Percentiles rank a stretch among this genome's conserved stretches.
Conservation (phyloP, 2,797 vertebrate species). For the Oreochromis mossambicus region DNA sequence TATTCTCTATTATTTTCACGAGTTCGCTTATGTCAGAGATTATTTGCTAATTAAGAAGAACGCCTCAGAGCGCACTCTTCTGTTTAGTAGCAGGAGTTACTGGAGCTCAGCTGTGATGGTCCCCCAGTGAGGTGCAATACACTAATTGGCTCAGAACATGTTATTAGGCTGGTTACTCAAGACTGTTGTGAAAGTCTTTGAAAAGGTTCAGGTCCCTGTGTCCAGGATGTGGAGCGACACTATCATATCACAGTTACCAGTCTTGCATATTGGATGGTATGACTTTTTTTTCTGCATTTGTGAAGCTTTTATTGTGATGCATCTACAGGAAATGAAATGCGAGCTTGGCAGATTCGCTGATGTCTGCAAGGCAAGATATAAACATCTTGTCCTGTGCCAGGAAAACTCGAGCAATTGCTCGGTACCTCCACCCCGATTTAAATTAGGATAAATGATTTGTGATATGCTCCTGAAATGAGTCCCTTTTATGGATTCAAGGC, state of each 20-base stretch:
- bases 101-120: neutral
- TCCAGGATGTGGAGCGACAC: neutral
- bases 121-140: neutral
- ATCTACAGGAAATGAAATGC: neutral
- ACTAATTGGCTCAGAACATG: neutral
- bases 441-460: neutral
- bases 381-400: neutral
- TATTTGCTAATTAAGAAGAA: neutral
- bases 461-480: neutral
- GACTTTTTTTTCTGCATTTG: neutral
- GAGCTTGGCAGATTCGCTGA: neutral
- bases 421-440: neutral
- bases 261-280: fast-evolving
- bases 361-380: neutral
- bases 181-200: neutral
- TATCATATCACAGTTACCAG: neutral
- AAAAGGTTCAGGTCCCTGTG: neutral
- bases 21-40: neutral
- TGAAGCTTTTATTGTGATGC: neutral
- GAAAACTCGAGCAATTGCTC: neutral
- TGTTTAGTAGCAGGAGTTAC: neutral
- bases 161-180: neutral
- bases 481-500: neutral
- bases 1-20: neutral
- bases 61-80: fast-evolving